A percentile compares a stretch with the other conserved stretches of the same genome.
These are phyloP conservation scores for Planiliza haematocheilus DNA, from an alignment of 2,113 vertebrate genomes.

Conservation along the genomic window DNA sequence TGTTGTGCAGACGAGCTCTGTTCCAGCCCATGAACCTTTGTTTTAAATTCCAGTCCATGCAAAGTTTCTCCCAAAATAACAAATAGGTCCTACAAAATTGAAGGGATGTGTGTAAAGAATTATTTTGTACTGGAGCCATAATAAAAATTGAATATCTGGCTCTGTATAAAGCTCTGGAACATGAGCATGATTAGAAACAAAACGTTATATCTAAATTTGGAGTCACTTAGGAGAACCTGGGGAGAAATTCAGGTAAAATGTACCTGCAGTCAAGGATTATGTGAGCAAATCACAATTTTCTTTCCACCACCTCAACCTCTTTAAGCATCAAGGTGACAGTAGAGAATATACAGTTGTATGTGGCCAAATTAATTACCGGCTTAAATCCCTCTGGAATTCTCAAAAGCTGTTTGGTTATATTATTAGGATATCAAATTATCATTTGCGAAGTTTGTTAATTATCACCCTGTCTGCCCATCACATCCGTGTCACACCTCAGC, in stretches of 20 bases:
- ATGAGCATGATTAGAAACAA: neutral
- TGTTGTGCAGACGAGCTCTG: constrained; percentile 35
- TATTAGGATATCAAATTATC: constrained; percentile 66
- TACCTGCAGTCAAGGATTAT: too few species aligned
- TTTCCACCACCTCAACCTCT: constrained; percentile 10
- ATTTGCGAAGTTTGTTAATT: constrained; percentile 69
- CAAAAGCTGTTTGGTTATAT: constrained; percentile 55
- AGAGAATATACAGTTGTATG: constrained; percentile 10
- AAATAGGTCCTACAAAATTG: neutral
- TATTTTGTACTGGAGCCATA: neutral
- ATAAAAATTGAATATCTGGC: neutral
- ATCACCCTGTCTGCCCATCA: constrained; percentile 59
- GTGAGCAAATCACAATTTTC: neutral
- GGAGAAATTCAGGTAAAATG: neutral
- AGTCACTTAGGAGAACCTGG: neutral
- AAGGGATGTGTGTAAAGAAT: neutral
- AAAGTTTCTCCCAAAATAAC: constrained; percentile 19
- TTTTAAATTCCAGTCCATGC: constrained; percentile 29
- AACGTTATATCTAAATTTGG: neutral
- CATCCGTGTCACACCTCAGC: constrained; percentile 40
- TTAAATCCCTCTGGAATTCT: constrained; percentile 46
- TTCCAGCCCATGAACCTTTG: constrained; percentile 37
- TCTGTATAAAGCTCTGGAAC: neutral
- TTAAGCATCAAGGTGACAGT: constrained; percentile 19
- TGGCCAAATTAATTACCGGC: constrained; percentile 54